These are phyloP conservation scores for Brachylomia viminalis DNA, from an alignment of 2,888 invertebrate species.

Conservation along the genomic window DNA sequence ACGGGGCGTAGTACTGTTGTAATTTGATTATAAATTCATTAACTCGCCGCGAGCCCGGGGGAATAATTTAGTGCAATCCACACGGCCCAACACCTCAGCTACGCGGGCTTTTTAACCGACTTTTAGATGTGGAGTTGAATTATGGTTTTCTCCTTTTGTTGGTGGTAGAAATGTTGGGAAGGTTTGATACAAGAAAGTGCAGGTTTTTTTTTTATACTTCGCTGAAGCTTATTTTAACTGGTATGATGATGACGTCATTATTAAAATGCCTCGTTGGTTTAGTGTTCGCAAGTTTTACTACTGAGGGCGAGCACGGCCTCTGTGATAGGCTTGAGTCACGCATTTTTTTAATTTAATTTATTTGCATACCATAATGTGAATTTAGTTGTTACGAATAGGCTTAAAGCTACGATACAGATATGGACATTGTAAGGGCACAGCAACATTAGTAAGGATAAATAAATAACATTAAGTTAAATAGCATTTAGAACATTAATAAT, in stretches of 20 bases:
- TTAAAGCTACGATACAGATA: no score
- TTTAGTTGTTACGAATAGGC: no score
- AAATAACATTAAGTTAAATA: no score
- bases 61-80: conserved; percentile 90
- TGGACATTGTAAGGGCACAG: no score
- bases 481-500: no score
- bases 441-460: no score
- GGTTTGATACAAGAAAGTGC: not conserved
- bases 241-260: not conserved
- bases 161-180: not conserved
- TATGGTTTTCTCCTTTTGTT: conserved; percentile 43
- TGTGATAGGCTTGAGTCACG: no score
- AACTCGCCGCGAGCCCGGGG: conserved; percentile 85
- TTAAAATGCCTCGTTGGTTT: not conserved
- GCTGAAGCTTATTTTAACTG: not conserved
- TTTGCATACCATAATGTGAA: no score
- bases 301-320: no score
- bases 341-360: no score
- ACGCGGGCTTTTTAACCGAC: conserved; percentile 65
- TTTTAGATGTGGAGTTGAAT: conserved; percentile 55
- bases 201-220: not conserved
- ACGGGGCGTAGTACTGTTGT: conserved; percentile 81
- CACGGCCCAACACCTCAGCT: conserved; percentile 83
- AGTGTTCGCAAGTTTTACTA: no score
- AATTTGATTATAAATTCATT: conserved; percentile 91